Base-by-base conservation (phyloP, 2,797 vertebrate genomes). In the Zalophus californianus region DNA sequence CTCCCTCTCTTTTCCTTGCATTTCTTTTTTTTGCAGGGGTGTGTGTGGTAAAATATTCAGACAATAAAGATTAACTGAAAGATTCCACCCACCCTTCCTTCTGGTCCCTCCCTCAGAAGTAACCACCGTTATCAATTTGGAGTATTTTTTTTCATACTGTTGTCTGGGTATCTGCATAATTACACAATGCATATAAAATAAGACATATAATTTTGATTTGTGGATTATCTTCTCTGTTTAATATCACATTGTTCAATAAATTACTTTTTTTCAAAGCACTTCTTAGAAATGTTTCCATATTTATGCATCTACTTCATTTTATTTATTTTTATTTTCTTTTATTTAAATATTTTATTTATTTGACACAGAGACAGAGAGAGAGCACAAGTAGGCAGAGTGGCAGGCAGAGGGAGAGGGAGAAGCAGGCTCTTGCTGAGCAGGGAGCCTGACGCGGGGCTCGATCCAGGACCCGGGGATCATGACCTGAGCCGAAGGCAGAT, bases 281-380 rank as follows among this genome's bases (percentile, higher is more conserved):
- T 82, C 54, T 94, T 93, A 32, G 25, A 94, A 96, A 87, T 84
- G 44, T 96, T 90, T 75, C 20, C 44, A 60, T 62, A 90, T 41
- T 64, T 86, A 11, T 85, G 85, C 4, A 44, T 68, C 6, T 25
- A 86, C 13, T 72, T 93, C 60, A 68, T 77, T 89, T 79, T 38
- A 64, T 84, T 70, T 78, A 44, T 9, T 44, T 44, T 44, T 44
- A 44, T 9, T 44, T 44, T 44, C 9, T 44, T 44, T 44, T 44
- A 44, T 66, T 82, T 23, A 0, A 82, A 75, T 90, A 85, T 78
- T 5, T 50, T 50, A 50, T 50, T 50, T 50, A 50, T 50, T 50
- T 50, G 50, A 50, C 50, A 14, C 8, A 44, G 44, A 44, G 44
- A 44, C 44, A 44, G 44, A 44, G 44, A 44, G 44, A 44, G 44